phyloP scores from a whole-genome alignment of 2,113 vertebrate species.

The Micronycteris hirsuta region DNA sequence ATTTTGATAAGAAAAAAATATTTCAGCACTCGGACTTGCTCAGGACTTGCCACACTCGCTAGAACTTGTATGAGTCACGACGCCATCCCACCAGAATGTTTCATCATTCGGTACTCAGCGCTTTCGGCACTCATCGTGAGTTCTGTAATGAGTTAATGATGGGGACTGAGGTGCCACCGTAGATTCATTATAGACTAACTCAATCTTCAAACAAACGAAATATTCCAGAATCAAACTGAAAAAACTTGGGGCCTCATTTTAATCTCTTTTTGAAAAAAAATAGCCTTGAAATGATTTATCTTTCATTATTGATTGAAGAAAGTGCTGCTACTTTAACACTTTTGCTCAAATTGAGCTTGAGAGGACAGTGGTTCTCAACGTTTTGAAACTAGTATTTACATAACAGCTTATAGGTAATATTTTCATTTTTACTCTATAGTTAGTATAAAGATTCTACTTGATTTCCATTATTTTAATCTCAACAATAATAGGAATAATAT shows the following conservation, averaged over 20 bases:
- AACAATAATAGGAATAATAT: not conserved
- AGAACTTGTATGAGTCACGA: no score
- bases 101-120: no score
- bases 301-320: not conserved
- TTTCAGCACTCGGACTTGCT: no score
- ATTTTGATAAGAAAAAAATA: no score
- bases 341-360: not conserved
- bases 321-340: not conserved
- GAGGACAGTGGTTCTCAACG: not conserved
- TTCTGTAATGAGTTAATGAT: no score
- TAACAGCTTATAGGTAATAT: not conserved
- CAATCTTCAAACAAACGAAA: not conserved
- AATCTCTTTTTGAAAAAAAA: not conserved
- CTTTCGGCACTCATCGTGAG: no score
- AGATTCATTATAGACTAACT: not conserved
- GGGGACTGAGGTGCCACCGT: no score
- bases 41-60: no score
- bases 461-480: not conserved
- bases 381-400: conserved; percentile 10
- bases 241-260: not conserved
- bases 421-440: not conserved
- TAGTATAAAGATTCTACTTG: not conserved
- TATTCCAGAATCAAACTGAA: not conserved
- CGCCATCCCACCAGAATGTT: no score
- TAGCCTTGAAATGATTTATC: not conserved